Conservation (phyloP, 30 jellyfish, hydroid and myxozoan genomes). For the Haliclystus octoradiatus region DNA sequence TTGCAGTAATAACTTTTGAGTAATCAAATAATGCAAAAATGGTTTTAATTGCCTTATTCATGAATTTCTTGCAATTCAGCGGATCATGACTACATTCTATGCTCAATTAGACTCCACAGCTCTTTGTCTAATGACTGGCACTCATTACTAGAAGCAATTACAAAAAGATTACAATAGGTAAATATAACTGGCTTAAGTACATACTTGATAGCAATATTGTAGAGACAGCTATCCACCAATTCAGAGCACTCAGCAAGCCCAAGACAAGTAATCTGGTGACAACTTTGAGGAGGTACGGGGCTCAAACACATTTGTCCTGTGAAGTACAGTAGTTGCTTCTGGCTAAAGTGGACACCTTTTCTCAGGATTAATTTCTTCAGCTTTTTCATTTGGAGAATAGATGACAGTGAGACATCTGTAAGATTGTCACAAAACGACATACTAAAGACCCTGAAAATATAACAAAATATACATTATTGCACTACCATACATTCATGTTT, state of each 20-base stretch:
- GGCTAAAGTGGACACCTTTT: conserved; percentile 62
- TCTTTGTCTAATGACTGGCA: too few relatives aligned
- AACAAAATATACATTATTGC: background rate
- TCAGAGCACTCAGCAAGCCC: conserved; percentile 68
- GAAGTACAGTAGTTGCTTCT: conserved; percentile 29
- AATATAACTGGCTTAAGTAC: too few relatives aligned
- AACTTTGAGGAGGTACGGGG: too few relatives aligned
- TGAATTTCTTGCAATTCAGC: too few relatives aligned
- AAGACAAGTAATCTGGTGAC: conserved; percentile 18
- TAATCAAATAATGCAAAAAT: too few relatives aligned
- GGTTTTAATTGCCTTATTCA: too few relatives aligned
- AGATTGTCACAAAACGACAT: conserved; percentile 64
- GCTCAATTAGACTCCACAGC: too few relatives aligned
- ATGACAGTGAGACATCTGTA: conserved; percentile 45
- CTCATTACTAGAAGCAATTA: too few relatives aligned
- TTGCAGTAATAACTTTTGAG: too few relatives aligned
- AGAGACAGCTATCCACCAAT: conserved; percentile 58
- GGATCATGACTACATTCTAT: too few relatives aligned
- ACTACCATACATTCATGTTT: too few relatives aligned
- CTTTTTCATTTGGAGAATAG: conserved; percentile 19
- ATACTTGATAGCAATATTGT: conserved; percentile 41
- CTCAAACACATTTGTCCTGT: conserved; percentile 10
- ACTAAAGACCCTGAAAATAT: conserved; percentile 30
- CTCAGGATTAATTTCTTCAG: conserved; percentile 36
- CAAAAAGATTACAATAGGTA: too few relatives aligned